Evolutionary conservation across 2,888 invertebrate genomes (phyloP).

Genomic region (Pogonocherus hispidulus): DNA sequence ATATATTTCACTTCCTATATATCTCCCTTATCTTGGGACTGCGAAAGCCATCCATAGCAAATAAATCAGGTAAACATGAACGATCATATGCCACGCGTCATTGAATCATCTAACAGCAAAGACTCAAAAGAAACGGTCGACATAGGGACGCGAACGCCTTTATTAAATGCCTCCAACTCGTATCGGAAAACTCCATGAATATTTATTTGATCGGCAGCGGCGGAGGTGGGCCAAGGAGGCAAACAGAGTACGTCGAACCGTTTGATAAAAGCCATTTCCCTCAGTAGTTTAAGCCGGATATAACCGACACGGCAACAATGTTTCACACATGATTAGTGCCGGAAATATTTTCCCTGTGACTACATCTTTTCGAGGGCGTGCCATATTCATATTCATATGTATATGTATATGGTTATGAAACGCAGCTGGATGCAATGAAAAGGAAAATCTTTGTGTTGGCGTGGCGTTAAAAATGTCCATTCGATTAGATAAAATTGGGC

Average conservation of each 20-base stretch:
- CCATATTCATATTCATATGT: slow-evolving; percentile 23
- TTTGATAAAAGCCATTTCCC: slow-evolving; percentile 52
- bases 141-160: slow-evolving; percentile 11
- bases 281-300: slow-evolving; percentile 54
- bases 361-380: slow-evolving; percentile 37
- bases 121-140: not conserved
- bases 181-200: slow-evolving; percentile 8
- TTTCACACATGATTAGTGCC: slow-evolving; percentile 54
- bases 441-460: not conserved
- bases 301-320: slow-evolving; percentile 53
- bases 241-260: slow-evolving; percentile 11
- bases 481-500: not conserved
- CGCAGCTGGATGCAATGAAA: not conserved
- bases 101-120: not conserved
- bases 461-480: not conserved
- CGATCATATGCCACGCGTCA: not conserved
- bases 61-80: not conserved
- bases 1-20: too few relatives aligned
- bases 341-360: slow-evolving; percentile 49
- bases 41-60: too few relatives aligned
- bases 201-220: slow-evolving; percentile 21
- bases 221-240: slow-evolving; percentile 35
- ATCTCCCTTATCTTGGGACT: too few relatives aligned
- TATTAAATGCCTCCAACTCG: slow-evolving; percentile 8
- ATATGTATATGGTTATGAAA: not conserved